Percentiles rank a stretch among this genome's conserved stretches.
Conservation (phyloP, 2,888 invertebrate genomes). For the Rotaria magnacalcarata region DNA sequence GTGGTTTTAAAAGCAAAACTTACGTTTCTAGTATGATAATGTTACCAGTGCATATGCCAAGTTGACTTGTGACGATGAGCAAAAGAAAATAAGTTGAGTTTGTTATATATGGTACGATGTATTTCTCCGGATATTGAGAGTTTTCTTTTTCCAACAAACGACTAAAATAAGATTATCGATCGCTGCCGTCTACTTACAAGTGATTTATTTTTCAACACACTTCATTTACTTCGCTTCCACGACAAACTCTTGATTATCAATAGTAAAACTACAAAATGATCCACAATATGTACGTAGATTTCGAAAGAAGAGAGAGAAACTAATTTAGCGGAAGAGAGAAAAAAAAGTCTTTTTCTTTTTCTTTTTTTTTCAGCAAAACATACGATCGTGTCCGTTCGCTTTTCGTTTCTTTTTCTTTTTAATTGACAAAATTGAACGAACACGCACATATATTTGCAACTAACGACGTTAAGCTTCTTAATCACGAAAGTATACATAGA, state of each 20-base stretch:
- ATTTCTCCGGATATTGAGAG: background rate
- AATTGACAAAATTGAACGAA: background rate
- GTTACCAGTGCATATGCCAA: background rate
- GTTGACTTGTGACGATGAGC: background rate
- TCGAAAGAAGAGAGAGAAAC: background rate
- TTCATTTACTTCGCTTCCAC: background rate
- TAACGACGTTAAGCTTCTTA: slow-evolving; percentile 20
- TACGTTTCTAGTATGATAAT: background rate
- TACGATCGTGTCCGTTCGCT: background rate
- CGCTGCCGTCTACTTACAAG: background rate
- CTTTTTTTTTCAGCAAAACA: background rate
- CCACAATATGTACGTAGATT: background rate
- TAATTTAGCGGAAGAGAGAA: background rate
- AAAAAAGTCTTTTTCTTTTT: background rate
- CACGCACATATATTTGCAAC: slow-evolving; percentile 10
- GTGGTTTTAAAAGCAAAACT: too few relatives aligned
- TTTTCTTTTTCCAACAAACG: background rate
- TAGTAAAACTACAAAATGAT: background rate
- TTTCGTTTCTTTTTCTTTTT: background rate
- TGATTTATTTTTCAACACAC: background rate
- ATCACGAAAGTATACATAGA: slow-evolving; percentile 5
- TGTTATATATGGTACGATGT: background rate
- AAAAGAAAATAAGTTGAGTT: background rate
- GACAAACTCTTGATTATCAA: background rate
- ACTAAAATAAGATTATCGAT: slow-evolving; percentile 19